Evolutionary conservation across 2,797 vertebrate genomes (phyloP), one percentile per base, ranked within the genome.

Genomic region (Cyprinella venusta): DNA sequence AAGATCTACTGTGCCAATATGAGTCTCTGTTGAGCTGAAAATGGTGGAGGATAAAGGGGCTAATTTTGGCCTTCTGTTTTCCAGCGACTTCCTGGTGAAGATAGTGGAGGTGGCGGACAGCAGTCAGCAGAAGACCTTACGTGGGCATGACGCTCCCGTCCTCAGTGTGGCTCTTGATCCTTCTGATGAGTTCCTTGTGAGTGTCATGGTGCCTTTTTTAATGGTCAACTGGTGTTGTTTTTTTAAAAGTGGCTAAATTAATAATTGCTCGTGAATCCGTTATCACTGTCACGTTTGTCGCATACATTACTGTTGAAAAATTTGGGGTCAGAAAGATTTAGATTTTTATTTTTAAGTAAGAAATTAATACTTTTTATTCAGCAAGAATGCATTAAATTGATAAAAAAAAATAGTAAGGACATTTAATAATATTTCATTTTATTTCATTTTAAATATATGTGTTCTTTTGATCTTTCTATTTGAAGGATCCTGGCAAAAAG

Each of bases 81-180:
- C 10, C 89, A 99, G 98, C 89, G 98, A 99, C 91, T 99, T 99
- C 87, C 88, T 98, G 93, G 93, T 99, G 84, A 99, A 99, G 91
- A 93, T 99, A 85, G 95, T 99, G 86, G 96, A 97, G 81, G 94
- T 99, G 87, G 48, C 91, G 2, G 97, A 99, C 90, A 97, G 95
- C 92, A 97, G 97, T 91, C 95, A 95, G 79, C 97, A 99, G 94
- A 97, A 97, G 89, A 97, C 97, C 0, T 94, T 99, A 33, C 93
- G 97, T 79, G 98, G 98, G 48, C 98, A 99, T 0, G 94, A 96
- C 1, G 97, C 97, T 0, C 97, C 98, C 5, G 94, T 99, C 74
- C 92, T 99, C 89, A 99, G 98, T 74, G 95, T 99, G 65, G 86
- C 96, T 82, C 97, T 99, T 92, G 98, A 99, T 91, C 97, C 98